phyloP scores from a whole-genome alignment of 2,113 vertebrate species.

The Takifugu flavidus region DNA sequence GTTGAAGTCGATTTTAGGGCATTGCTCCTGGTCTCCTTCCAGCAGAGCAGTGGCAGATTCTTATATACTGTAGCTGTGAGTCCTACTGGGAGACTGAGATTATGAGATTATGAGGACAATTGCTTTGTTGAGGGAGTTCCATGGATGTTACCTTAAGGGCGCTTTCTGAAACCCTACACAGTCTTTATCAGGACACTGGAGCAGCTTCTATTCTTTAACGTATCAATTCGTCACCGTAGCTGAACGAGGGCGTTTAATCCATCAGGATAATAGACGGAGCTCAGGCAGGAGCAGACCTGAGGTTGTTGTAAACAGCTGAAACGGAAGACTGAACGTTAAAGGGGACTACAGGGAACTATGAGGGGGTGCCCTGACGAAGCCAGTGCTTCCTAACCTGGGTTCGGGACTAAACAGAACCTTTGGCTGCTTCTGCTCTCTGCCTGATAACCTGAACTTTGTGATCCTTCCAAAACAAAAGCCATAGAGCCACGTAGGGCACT shows the following conservation, averaged over 20 bases:
- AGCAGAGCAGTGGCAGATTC: background rate
- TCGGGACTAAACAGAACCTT: background rate
- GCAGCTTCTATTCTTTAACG: constrained; percentile 34
- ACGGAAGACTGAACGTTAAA: too few relatives aligned
- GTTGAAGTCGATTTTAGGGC: too few relatives aligned
- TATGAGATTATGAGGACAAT: constrained; percentile 31
- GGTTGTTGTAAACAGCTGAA: too few relatives aligned
- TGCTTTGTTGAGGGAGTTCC: constrained; percentile 43
- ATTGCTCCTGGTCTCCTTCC: too few relatives aligned
- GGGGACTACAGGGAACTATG: too few relatives aligned
- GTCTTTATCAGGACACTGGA: constrained; percentile 44
- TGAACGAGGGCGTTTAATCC: constrained; percentile 29
- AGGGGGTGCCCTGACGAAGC: too few relatives aligned
- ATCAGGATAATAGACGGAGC: background rate
- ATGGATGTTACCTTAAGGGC: constrained; percentile 28
- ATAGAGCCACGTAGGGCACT: too few relatives aligned
- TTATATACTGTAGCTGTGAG: constrained; percentile 32
- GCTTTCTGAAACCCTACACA: constrained; percentile 53
- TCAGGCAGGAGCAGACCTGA: too few relatives aligned
- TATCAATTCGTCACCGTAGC: constrained; percentile 34
- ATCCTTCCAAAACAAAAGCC: constrained; percentile 11
- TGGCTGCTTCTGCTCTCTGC: constrained; percentile 1
- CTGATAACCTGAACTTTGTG: constrained; percentile 5
- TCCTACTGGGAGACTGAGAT: background rate
- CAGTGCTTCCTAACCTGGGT: too few relatives aligned